These are phyloP conservation scores for Drosophila erecta DNA, from an alignment of 1,140 invertebrate genomes.

Conservation along the genomic window DNA sequence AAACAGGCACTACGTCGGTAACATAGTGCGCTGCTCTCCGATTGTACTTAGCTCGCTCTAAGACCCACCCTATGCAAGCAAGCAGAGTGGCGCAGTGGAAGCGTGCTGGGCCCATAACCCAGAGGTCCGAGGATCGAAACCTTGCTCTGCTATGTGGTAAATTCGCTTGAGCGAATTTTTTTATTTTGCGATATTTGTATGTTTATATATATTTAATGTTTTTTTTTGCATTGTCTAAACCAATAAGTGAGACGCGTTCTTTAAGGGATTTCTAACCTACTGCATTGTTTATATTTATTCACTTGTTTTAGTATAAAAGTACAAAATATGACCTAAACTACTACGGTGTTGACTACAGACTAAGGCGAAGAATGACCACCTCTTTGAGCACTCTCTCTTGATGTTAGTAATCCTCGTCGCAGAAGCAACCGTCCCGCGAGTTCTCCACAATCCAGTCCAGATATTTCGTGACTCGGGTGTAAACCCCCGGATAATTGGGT, in stretches of 20 bases:
- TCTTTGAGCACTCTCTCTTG: conserved; percentile 2
- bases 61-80: accelerated
- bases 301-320: conserved; percentile 57
- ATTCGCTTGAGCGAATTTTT: not conserved
- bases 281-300: conserved; percentile 65
- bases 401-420: conserved; percentile 85
- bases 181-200: not conserved
- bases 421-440: conserved; percentile 90
- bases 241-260: not conserved
- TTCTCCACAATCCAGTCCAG: conserved; percentile 91
- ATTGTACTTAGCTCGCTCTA: not conserved
- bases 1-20: not conserved
- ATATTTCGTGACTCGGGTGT: conserved; percentile 91
- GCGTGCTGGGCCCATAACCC: conserved; percentile 99
- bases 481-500: conserved; percentile 91
- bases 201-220: not conserved
- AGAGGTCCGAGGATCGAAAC: conserved; percentile 98
- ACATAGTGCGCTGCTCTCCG: not conserved
- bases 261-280: conserved; percentile 49
- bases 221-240: not conserved
- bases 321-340: conserved; percentile 56
- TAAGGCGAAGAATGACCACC: conserved; percentile 41
- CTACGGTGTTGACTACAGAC: conserved; percentile 45
- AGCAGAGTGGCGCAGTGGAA: conserved; percentile 99
- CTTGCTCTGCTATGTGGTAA: conserved; percentile 91